Evolutionary conservation across 2,888 invertebrate species (phyloP), one percentile per base, ranked within the genome.

Genomic region (Thelaira solivaga): DNA sequence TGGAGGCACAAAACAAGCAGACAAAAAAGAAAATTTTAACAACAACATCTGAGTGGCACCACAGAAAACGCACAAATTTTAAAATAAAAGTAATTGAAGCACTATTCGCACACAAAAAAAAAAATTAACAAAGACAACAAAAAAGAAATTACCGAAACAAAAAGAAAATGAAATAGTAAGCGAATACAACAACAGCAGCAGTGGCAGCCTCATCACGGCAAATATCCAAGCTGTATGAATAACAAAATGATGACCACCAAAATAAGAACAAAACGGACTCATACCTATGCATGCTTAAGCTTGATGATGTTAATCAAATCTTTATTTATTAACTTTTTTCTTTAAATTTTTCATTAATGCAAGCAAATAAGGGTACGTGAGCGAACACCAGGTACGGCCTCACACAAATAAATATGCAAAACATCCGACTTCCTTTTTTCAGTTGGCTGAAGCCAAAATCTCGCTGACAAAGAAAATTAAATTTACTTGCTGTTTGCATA

Each of bases 51-150:
- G 69, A 77, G 74, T 29, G 64, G 41, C 73, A 68, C 72, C 75
- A 69, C 65, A 55, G 68, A 73, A 76, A 74, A 75, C 77, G 76
- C 73, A 72, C 79, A 64, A 76, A 76, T 80, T 80, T 76, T 69
- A 73, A 81, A 80, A 81, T 80, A 81, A 81, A 80, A 81, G 76
- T 82, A 81, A 82, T 81, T 81, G 81, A 51, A 81, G 76, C 75
- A 71, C 76, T 36, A 59, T 55, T 47, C 76, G n/a, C n/a, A n/a
- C n/a, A n/a, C n/a, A n/a, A n/a, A n/a, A n/a, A n/a, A n/a, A n/a
- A n/a, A n/a, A n/a, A n/a, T n/a, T n/a, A 76, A 64, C 36, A 20
- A 65, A 80, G 61, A 69, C 59, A 39, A 51, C 72, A 39, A 41
- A 59, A 68, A 49, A 39, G 34, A 41, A 69, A 39, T 20, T 11